phyloP scores from a whole-genome alignment of 2,113 vertebrate species.

The Pardalotus punctatus region DNA sequence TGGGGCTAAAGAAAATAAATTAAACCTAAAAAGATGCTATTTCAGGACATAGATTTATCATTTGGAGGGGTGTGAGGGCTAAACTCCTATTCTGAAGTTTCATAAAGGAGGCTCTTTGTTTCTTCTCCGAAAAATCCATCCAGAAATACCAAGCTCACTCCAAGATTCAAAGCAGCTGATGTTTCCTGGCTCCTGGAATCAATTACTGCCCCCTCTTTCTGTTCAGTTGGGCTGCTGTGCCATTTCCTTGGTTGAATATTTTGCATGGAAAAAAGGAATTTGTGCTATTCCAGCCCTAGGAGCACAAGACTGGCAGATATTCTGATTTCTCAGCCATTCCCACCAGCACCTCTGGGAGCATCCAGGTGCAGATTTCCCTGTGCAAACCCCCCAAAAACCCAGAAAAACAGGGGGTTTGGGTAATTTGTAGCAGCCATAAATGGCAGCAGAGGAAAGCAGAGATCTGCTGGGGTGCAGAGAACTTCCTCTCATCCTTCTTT shows the following conservation, averaged over 20 bases:
- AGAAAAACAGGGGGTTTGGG: background rate
- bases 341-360: background rate
- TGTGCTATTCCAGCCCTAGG: conserved; percentile 25
- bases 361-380: background rate
- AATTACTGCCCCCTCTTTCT: conserved; percentile 25
- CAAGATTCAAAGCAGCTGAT: conserved; percentile 36
- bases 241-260: conserved; percentile 18
- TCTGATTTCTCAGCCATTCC: background rate
- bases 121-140: conserved; percentile 51
- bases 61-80: conserved; percentile 23
- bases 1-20: conserved; percentile 73
- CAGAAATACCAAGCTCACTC: background rate
- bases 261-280: conserved; percentile 47
- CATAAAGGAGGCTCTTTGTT: background rate
- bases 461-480: background rate
- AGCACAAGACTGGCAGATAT: background rate
- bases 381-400: background rate
- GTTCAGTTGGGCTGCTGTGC: conserved; percentile 26
- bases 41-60: conserved; percentile 73
- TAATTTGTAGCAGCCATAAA: background rate
- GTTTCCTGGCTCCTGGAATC: conserved; percentile 25
- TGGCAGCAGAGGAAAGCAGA: background rate
- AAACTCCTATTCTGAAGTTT: conserved; percentile 26
- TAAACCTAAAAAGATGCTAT: conserved; percentile 69
- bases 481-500: background rate